phyloP scores from a whole-genome alignment of 2,888 invertebrate genomes.

The Hirtodrosophila cameraria region DNA sequence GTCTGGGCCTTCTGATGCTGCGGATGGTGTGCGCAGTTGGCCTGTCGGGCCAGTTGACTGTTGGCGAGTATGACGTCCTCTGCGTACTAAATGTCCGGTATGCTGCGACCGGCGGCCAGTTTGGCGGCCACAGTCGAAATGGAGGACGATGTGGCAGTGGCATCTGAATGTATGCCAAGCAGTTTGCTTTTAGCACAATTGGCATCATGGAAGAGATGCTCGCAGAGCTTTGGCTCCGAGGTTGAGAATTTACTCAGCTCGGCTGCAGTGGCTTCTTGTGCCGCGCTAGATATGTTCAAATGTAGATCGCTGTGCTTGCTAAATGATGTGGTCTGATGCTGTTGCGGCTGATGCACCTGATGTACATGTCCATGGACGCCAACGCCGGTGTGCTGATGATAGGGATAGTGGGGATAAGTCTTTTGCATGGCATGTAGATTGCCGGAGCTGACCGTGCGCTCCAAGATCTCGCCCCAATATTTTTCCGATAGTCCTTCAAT shows the following conservation, averaged over 20 bases:
- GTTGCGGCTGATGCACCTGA: constrained; percentile 54
- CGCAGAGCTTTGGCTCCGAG: constrained; percentile 83
- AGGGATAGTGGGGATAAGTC: constrained; percentile 77
- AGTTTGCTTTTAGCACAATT: constrained; percentile 83
- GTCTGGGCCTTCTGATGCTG: constrained; percentile 53
- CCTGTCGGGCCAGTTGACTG: constrained; percentile 73
- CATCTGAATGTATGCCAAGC: constrained; percentile 29
- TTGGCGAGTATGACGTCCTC: constrained; percentile 83
- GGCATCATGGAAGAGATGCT: constrained; percentile 83
- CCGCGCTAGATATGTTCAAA: constrained; percentile 63
- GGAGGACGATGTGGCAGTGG: constrained; percentile 16
- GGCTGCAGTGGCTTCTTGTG: constrained; percentile 55
- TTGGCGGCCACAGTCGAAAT: constrained; percentile 40
- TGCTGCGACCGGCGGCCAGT: constrained; percentile 68
- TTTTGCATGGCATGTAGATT: constrained; percentile 89
- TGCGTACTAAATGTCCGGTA: constrained; percentile 84
- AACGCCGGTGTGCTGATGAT: constrained; percentile 61
- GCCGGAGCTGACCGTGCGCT: constrained; percentile 90
- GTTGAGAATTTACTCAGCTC: constrained; percentile 82
- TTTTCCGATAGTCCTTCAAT: constrained; percentile 89
- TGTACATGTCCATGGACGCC: constrained; percentile 41
- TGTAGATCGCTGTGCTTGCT: constrained; percentile 83
- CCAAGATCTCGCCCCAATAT: constrained; percentile 91
- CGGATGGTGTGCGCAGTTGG: constrained; percentile 69
- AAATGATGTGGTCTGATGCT: constrained; percentile 82